A percentile compares a stretch with the other conserved stretches of the same genome.
These are phyloP conservation scores for Neodontobutis hainanensis DNA, from an alignment of 2,113 vertebrate species.

Conservation along the genomic window DNA sequence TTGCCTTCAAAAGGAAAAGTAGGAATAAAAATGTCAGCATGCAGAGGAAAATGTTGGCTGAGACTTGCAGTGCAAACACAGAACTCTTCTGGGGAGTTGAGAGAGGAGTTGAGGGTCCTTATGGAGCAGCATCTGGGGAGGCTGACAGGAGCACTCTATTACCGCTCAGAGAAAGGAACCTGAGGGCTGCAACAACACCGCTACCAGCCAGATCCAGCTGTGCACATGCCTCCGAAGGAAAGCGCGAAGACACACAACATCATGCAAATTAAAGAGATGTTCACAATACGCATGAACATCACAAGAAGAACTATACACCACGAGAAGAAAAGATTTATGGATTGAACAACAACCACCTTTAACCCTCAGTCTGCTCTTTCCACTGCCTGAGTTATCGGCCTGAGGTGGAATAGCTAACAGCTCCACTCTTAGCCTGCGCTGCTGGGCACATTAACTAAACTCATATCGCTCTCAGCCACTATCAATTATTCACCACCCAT, in stretches of 20 bases:
- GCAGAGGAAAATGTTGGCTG: not conserved
- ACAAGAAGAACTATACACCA: conserved; percentile 32
- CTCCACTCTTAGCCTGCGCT: conserved; percentile 77
- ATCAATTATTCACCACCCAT: conserved; percentile 80
- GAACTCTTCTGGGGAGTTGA: conserved; percentile 57
- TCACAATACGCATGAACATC: conserved; percentile 2
- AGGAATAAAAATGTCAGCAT: conserved; percentile 1
- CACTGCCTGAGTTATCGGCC: conserved; percentile 64
- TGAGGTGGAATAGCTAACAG: conserved; percentile 75
- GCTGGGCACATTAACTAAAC: conserved; percentile 85
- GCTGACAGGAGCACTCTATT: conserved; percentile 81
- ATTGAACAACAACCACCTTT: conserved; percentile 22
- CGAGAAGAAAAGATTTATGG: conserved; percentile 6
- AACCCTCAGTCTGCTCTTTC: conserved; percentile 34
- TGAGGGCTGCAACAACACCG: conserved; percentile 56
- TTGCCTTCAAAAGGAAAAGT: conserved; percentile 25
- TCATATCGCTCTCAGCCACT: conserved; percentile 83
- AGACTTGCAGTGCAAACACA: conserved; percentile 37
- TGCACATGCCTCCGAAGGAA: conserved; percentile 60
- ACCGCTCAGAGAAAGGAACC: conserved; percentile 76
- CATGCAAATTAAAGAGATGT: conserved; percentile 52
- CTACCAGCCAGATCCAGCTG: conserved; percentile 75
- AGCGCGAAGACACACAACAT: conserved; percentile 41
- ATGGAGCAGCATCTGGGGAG: conserved; percentile 80
- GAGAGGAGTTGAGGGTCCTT: conserved; percentile 63